Base-by-base conservation (phyloP, 2,797 vertebrate species). In the Linurgus olivaceus region DNA sequence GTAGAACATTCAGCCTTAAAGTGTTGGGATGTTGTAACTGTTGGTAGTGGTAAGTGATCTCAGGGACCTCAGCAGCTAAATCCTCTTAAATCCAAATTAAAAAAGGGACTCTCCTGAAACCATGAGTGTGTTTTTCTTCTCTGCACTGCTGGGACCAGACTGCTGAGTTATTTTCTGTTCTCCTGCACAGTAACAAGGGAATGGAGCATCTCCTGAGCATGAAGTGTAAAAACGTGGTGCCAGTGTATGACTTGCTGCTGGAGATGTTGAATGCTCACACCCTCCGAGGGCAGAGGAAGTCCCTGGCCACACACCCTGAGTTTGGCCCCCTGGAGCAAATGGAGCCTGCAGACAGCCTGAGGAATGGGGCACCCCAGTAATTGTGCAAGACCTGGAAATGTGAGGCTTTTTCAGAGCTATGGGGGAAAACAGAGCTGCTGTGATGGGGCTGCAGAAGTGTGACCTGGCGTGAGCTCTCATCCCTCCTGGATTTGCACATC, bases 231-330 rank as follows among this genome's bases (percentile, higher is more conserved):
- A 99, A 99, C 0, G 98, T 99, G 93, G 99, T 99, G 17, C 98
- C 99, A 1, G 98, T 99, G 55, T 99, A 99, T 15, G 99, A 99
- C 96, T 97, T 99, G 91, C 98, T 99, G 31, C 96, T 99, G 97
- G 99, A 99, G 98, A 99, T 99, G 99, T 29, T 99, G 92, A 99
- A 99, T 1, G 98, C 99, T 9, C 99, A 99, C 97, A 98, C 98
- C 0, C 88, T 98, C 37, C 98, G 98, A 52, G 98, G 97, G 91
- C 97, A 97, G 80, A 98, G 98, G 31, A 98, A 98, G 93, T 96
- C 98, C 2, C 91, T 96, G 0, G 83, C 97, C 6, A 90, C 94
- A 3, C 76, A 45, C 28, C 83, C 97, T 0, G 97, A 98, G 72
- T 40, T 90, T 19, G 95, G 61, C 96, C 79, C 86, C 0, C 82